Evolutionary conservation across 2,888 invertebrate genomes (phyloP), one percentile per base, ranked within the genome.

Genomic region (Chesias legatella): DNA sequence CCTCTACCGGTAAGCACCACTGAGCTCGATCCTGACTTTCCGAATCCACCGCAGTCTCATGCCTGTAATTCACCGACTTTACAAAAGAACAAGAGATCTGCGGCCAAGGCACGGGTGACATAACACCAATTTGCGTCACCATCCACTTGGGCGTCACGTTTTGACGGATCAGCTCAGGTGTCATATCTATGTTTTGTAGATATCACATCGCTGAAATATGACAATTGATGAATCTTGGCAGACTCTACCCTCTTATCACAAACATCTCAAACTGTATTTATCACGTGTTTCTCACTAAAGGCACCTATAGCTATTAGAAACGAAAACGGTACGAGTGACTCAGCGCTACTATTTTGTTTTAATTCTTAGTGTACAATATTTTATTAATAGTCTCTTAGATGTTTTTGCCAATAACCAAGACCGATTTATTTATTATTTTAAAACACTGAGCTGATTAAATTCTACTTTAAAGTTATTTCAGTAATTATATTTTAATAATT

Each of bases 211-310:
- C 41, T 64, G 63, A 66, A 60, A 67, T 64, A 70, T 67, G 59
- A 72, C 70, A 69, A 69, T 71, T 57, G 62, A 52, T 51, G 60
- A 60, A 60, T 68, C 56, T 73, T 76, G 74, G 76, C 76, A 73
- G 55, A 56, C 50, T 49, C 35, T 28, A 43, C 44, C 46, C 46
- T 60, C 53, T 64, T 64, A 67, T 67, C 71, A 58, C 36, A 51
- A 51, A 55, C 60, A 68, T 67, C 61, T 48, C 51, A 50, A 37
- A 45, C 47, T 54, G 51, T 50, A 56, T 59, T 58, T 39, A 48
- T 52, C 52, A 55, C 50, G 42, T 50, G 52, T 33, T 44, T 34
- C 29, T 10, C 35, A 38, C 39, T 32, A 30, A 27, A 43, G 25
- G 40, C 38, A 45, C 35, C 17, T 33, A 35, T 23, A 39, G 28